A percentile compares a stretch with the other conserved stretches of the same genome.
phyloP scores from a whole-genome alignment of 2,797 vertebrate species.

The Poecile montanus region DNA sequence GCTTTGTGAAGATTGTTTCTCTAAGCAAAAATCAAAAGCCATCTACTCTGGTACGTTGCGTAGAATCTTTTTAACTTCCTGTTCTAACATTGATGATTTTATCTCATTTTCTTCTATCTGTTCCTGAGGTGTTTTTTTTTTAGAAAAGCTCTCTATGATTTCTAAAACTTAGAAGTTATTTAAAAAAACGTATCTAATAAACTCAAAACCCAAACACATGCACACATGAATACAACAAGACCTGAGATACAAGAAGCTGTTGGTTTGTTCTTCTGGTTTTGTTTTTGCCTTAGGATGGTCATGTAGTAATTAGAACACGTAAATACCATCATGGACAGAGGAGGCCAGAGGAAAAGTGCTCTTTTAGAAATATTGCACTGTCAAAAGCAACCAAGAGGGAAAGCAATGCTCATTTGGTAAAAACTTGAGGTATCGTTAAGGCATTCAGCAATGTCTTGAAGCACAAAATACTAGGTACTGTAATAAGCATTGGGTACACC shows the following conservation, averaged over 20 bases:
- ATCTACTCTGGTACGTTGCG: not conserved
- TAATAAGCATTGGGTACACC: not conserved
- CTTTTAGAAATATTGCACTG: not conserved
- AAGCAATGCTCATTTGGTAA: not conserved
- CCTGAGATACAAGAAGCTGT: not conserved
- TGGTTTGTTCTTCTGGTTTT: not conserved
- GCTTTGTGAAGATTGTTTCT: not conserved
- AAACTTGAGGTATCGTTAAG: not conserved
- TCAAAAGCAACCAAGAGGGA: not conserved
- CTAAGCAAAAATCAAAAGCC: not conserved
- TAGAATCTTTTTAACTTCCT: not conserved
- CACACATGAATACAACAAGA: not conserved
- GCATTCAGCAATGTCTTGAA: not conserved
- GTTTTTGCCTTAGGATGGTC: not conserved
- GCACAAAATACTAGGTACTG: not conserved
- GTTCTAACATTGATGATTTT: not conserved
- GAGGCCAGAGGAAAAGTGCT: not conserved
- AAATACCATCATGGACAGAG: not conserved
- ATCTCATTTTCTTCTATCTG: not conserved
- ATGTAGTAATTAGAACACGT: not conserved
- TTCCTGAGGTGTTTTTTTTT: not conserved
- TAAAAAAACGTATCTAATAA: not conserved
- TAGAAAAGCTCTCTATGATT: not conserved
- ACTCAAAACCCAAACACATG: accelerated
- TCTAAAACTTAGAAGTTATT: not conserved